Base-by-base conservation (phyloP, 2,888 invertebrate species). In the Aradus depressus region DNA sequence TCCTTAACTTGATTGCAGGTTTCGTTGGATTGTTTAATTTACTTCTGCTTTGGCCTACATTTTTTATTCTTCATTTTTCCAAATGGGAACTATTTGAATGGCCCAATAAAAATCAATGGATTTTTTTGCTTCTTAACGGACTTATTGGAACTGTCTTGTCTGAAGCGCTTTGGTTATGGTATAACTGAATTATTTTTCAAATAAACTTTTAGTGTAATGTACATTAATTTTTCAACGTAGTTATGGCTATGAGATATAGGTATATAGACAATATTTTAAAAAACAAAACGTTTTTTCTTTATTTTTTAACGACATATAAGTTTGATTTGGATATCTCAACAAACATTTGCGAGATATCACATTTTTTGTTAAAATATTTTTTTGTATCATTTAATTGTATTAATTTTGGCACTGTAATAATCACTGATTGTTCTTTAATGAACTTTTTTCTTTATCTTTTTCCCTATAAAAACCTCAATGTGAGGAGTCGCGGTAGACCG, bases 101-200 rank as follows among this genome's bases (percentile, higher is more conserved):
- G 76, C 95, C 95, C 14, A 78, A 81, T 60, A 77, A 78, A 53
- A 77, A 80, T 51, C 87, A 91, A 66, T 84, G 89, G 77, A 72
- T 81, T 48, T 76, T 82, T 65, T 71, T 91, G 55, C 72, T 89
- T 55, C 70, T 91, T 39, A 92, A 93, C 68, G 93, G 91, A 32
- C 71, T 93, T 16, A 73, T 95, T 56, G 93, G 93, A 47, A 93
- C 93, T 18, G 84, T 95, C 48, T 72, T 96, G 38, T 84, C 90
- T 1, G 92, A 96, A 71, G 83, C 88, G 25, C 71, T 95, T 41
- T 95, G 93, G 93, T 73, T 95, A 38, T 91, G 91, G 87, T 89
- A 69, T 52, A 18, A 21, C 23, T 21, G 22, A 14, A 18, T 22
- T 32, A n/a, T 37, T 37, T 12, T 37, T 6, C 10, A 10, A 12